Conservation (phyloP, 2,113 vertebrate species). For the Syngnathoides biaculeatus region DNA sequence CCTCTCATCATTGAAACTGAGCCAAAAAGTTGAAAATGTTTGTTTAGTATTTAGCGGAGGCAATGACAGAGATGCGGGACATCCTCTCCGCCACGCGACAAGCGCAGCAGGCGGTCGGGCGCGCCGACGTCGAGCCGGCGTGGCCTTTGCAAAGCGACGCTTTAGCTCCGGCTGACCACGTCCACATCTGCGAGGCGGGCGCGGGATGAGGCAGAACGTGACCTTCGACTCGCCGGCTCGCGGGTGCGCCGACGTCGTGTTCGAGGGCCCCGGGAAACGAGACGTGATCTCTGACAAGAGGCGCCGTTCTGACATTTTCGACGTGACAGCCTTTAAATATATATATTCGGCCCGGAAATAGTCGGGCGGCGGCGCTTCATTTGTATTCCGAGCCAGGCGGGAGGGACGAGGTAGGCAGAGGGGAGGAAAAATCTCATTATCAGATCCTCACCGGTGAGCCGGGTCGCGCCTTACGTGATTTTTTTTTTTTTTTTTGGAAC, state of each 20-base stretch:
- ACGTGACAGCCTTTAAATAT: conserved; percentile 20
- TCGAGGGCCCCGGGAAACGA: conserved; percentile 17
- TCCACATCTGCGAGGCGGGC: conserved; percentile 27
- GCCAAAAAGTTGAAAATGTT: too few relatives aligned
- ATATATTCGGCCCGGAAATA: conserved; percentile 7
- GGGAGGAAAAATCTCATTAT: conserved; percentile 34
- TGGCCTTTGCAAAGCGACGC: conserved; percentile 46
- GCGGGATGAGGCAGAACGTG: conserved; percentile 40
- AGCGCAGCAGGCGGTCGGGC: conserved; percentile 19
- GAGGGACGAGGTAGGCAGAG: conserved; percentile 1
- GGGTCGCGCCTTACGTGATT: conserved; percentile 18
- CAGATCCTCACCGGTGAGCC: conserved; percentile 24
- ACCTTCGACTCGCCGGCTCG: conserved; percentile 43
- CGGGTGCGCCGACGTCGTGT: conserved; percentile 34
- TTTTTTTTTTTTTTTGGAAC: conserved; percentile 22
- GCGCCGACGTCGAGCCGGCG: conserved; percentile 16
- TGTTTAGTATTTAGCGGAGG: not conserved
- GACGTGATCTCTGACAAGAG: conserved; percentile 20
- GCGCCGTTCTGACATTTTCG: conserved; percentile 27
- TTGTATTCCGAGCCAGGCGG: conserved; percentile 26
- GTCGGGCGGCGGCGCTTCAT: conserved; percentile 17
- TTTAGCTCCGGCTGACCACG: conserved; percentile 44
- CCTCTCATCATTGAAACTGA: too few relatives aligned
- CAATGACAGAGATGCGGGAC: conserved; percentile 27
- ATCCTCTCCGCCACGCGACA: conserved; percentile 29